phyloP scores from a whole-genome alignment of 1,140 invertebrate species.

The Hyposmocoma kahamanoa region DNA sequence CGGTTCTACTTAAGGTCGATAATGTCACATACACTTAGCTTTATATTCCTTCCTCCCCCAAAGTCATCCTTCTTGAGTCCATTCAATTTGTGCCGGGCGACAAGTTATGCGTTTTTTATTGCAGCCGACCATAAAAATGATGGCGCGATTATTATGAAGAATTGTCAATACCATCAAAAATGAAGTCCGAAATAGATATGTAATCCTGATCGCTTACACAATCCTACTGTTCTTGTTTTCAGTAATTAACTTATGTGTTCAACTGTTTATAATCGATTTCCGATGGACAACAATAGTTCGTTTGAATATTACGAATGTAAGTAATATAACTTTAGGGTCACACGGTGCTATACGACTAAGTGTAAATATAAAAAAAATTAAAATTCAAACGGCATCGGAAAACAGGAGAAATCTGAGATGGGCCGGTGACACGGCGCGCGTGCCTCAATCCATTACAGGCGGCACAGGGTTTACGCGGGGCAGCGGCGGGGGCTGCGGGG shows the following conservation, averaged over 20 bases:
- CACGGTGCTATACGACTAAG: no score
- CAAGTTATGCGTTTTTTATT: slow-evolving; percentile 70
- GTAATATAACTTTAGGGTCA: no score
- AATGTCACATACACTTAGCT: no score
- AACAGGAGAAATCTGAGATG: slow-evolving; percentile 46
- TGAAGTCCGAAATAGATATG: not conserved
- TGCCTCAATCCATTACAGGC: slow-evolving; percentile 62
- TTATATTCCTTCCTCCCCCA: slow-evolving; percentile 22
- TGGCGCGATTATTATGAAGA: slow-evolving; percentile 45
- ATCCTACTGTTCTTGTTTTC: no score
- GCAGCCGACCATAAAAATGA: slow-evolving; percentile 51
- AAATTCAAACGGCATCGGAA: not conserved
- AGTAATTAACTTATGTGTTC: no score
- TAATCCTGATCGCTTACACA: no score
- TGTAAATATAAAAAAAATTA: no score
- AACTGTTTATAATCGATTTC: no score
- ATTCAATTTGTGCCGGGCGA: slow-evolving; percentile 59
- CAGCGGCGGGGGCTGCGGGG: slow-evolving; percentile 19
- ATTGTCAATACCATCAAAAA: slow-evolving; percentile 9
- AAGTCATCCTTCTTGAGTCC: slow-evolving; percentile 37
- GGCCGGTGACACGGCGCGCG: slow-evolving; percentile 34
- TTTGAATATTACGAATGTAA: no score
- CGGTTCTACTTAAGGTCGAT: not conserved
- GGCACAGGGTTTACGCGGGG: slow-evolving; percentile 9
- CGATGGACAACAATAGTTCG: no score